Percentiles rank a stretch among this genome's conserved stretches.
Evolutionary conservation across 2,797 vertebrate genomes (phyloP).

Genomic region (Oreonectes daqikongensis): DNA sequence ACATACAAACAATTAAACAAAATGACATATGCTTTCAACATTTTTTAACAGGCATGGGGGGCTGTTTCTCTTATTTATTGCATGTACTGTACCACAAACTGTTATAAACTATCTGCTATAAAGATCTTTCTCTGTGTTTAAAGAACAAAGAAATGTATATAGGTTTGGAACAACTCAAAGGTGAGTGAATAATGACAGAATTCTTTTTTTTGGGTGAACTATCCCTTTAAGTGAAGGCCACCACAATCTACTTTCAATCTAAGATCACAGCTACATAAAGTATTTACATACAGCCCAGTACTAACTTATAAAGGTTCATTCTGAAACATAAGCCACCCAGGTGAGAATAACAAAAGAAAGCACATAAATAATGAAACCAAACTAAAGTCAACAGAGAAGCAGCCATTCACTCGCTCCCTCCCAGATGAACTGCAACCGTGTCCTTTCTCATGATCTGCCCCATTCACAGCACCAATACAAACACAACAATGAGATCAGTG

Average conservation of each 20-base stretch:
- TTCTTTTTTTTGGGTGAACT: neutral
- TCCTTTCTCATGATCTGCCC: constrained; percentile 7
- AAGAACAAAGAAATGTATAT: too few species aligned
- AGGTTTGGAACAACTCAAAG: too few species aligned
- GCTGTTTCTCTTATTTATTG: too few species aligned
- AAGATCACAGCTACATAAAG: neutral
- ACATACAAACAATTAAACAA: too few species aligned
- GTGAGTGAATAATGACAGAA: too few species aligned
- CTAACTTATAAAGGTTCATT: neutral
- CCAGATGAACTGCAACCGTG: neutral
- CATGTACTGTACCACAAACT: too few species aligned
- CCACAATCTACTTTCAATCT: neutral
- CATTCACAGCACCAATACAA: constrained; percentile 26
- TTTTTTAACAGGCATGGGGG: too few species aligned
- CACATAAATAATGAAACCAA: constrained; percentile 31
- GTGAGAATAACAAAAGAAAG: constrained; percentile 33
- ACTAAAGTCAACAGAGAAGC: constrained; percentile 6
- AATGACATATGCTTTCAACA: too few species aligned
- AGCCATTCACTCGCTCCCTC: neutral
- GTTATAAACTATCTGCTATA: too few species aligned
- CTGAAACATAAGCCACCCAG: constrained; percentile 31
- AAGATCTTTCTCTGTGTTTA: too few species aligned
- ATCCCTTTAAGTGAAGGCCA: neutral
- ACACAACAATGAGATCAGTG: constrained; percentile 34
- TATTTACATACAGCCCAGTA: neutral